Base-by-base conservation (phyloP, 1,140 invertebrate species). In the Hypsibius dujardini region DNA sequence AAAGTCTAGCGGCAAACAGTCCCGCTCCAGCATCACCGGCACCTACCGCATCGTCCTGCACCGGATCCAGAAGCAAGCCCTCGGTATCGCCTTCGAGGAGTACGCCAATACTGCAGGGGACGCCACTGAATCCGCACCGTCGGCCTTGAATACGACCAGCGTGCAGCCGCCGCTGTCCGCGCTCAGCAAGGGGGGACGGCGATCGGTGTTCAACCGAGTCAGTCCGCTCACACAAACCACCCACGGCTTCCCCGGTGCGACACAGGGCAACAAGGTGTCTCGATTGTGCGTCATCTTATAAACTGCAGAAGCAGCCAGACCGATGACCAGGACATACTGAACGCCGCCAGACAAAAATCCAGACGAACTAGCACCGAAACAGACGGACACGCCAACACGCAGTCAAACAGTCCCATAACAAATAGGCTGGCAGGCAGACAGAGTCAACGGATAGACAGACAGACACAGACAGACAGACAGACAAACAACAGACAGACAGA, bases 1-100 rank as follows among this genome's bases (percentile, higher is more conserved):
- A 71, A 76, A 80, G n/a, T 76, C 81, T 70, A 74, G 77, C 14
- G 73, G 76, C 3, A 79, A 79, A 59, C 83, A 84, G 14, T 80
- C 81, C 0, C 76, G 81, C 47, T 84, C 80, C 74, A 80, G 79
- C 71, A 77, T 85, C 45, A 82, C 83, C 3, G 85, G 85, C 1
- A 82, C 83, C 14, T 86, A 86, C 75, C 76, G 85, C 62, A 85
- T 85, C 67, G 76, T 85, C 3, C 75, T 85, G 46, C 83, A 86
- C 74, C 76, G 81, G 56, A 74, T 84, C 1, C 80, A 81, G 56
- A 72, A 74, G 42, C 62, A 67, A 42, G 62, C 62, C 12, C 42
- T 67, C 3, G 62, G 62, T 12, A 67, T 67, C 62, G 12, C 12
- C 12, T 67, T 15, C 42, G 62, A 67, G 45, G 62, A 67, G 42